phyloP scores from a whole-genome alignment of 1,140 invertebrate species.

The Eciton burchellii region DNA sequence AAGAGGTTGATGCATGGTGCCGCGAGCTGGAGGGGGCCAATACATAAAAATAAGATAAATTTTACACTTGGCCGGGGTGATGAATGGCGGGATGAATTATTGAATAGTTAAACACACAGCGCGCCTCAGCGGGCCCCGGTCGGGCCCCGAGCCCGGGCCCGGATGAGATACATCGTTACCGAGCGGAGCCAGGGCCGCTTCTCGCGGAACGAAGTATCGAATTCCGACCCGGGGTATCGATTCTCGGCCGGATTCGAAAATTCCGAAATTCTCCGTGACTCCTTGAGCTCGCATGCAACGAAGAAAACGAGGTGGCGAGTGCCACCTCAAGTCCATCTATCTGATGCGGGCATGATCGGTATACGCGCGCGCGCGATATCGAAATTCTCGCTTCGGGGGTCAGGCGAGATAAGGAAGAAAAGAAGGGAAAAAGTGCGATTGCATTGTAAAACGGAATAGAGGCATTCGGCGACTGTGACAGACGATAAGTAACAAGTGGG shows the following conservation, averaged over 20 bases:
- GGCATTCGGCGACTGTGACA: conserved; percentile 40
- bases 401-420: not conserved
- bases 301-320: too few species aligned
- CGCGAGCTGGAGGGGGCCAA: conserved; percentile 76
- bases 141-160: conserved; percentile 45
- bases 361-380: not conserved
- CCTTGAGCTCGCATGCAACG: too few species aligned
- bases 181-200: conserved; percentile 69
- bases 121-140: conserved; percentile 40
- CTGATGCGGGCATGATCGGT: not conserved
- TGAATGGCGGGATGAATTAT: conserved; percentile 82
- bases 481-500: conserved; percentile 40
- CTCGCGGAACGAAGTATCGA: conserved; percentile 51
- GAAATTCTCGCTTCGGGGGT: not conserved
- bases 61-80: conserved; percentile 78
- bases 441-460: conserved; percentile 46
- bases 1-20: conserved; percentile 79
- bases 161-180: conserved; percentile 63
- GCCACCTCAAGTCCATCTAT: too few species aligned
- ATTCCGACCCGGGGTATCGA: conserved; percentile 22
- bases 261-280: too few species aligned
- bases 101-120: conserved; percentile 81
- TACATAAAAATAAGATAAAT: conserved; percentile 82
- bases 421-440: not conserved
- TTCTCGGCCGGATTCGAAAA: not conserved